Evolutionary conservation across 2,113 vertebrate genomes (phyloP), one percentile per base, ranked within the genome.

Genomic region (Muscicapa adusta): DNA sequence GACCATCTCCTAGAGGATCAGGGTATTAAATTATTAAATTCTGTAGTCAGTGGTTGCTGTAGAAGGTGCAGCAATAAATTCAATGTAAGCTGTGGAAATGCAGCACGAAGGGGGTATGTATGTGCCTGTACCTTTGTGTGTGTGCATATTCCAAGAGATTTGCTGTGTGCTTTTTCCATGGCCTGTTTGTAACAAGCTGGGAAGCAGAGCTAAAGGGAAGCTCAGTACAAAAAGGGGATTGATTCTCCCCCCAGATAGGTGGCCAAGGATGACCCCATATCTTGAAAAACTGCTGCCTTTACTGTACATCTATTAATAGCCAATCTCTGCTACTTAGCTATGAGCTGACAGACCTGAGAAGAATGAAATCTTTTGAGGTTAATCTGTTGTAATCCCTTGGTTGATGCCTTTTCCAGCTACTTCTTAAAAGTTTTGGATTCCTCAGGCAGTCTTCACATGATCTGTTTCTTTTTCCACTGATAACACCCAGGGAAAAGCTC

Each of bases 381-480:
- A 96, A 95, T 95, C 90, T 48, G 3, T 62, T 82, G 60, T 88
- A 95, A 95, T 95, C 63, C 43, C 8, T 70, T 51, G 43, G 67
- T 18, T 85, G 78, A 53, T 33, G 66, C 47, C 19, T 81, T 92
- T 89, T 18, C 19, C 60, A 89, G 8, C 38, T 63, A 47, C 85
- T 89, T 57, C 57, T 93, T 60, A 42, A 47, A 76, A 77, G 51
- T 79, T 94, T 85, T 38, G 12, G 14, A 54, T 82, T 91, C 33
- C 40, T 88, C 28, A 36, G 76, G 60, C 81, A 86, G 36, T 29
- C 28, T 67, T 76, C 17, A n/a, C 24, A 13, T 18, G n/a, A 85
- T n/a, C 28, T 26, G 3, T 72, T 95, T 93, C 43, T 18, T 95
- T 76, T 87, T 54, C 47, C 8, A 28, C 34, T 56, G 79, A 43